phyloP scores from a whole-genome alignment of 2,888 invertebrate species.

The Pseudococcus jackbeardsleyi region DNA sequence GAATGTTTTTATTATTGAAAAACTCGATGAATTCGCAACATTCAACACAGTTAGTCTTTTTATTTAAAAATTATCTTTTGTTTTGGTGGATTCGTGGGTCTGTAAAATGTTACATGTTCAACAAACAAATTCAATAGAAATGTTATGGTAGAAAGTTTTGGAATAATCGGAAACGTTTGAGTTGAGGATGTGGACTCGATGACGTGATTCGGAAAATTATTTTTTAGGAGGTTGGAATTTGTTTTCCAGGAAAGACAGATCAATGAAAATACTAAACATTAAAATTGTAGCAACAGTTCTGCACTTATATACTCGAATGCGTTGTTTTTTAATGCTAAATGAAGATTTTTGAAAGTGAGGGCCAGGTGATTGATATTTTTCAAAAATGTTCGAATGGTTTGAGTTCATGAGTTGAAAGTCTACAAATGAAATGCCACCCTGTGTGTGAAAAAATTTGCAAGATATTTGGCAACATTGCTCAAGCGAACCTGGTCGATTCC shows the following conservation, averaged over 20 bases:
- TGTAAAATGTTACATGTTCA: constrained; percentile 28
- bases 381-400: background rate
- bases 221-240: constrained; percentile 71
- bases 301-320: constrained; percentile 5
- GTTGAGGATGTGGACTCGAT: constrained; percentile 59
- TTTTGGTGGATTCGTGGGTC: background rate
- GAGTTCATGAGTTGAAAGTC: background rate
- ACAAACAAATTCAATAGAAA: constrained; percentile 43
- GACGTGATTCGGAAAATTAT: constrained; percentile 66
- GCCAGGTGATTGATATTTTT: background rate
- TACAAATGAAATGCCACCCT: background rate
- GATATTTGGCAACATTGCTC: background rate
- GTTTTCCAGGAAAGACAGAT: constrained; percentile 85
- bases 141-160: constrained; percentile 36
- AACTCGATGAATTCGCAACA: constrained; percentile 9
- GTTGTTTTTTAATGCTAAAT: constrained; percentile 10
- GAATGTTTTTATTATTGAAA: background rate
- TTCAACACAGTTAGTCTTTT: constrained; percentile 42
- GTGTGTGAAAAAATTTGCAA: background rate
- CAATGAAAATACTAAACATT: constrained; percentile 80
- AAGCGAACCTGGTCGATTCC: background rate
- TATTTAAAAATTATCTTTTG: constrained; percentile 11
- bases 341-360: background rate
- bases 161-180: constrained; percentile 49
- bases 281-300: constrained; percentile 66